Evolutionary conservation across 2,797 vertebrate genomes (phyloP).

Genomic region (Heterohyrax brucei): DNA sequence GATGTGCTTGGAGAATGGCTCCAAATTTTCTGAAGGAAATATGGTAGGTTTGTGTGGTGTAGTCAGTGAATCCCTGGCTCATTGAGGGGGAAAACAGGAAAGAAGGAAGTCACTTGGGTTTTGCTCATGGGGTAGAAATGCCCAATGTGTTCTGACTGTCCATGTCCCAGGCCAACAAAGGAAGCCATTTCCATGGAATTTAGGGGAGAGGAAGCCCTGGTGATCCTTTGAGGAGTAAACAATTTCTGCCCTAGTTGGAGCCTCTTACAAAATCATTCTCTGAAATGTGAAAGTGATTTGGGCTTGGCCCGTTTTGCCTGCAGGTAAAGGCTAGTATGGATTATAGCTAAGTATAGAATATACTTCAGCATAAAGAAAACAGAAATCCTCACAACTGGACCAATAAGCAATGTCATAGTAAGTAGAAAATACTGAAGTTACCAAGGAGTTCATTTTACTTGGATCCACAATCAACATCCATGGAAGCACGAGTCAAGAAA

Average conservation of each 20-base stretch:
- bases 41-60: neutral
- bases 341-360: no score
- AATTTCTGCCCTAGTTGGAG: neutral
- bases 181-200: neutral
- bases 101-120: neutral
- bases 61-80: neutral
- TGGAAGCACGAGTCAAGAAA: no score
- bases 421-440: no score
- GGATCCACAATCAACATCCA: no score
- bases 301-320: neutral
- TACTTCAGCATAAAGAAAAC: no score
- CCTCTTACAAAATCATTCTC: constrained; percentile 9
- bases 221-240: neutral
- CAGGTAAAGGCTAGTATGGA: neutral
- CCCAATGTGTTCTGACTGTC: neutral
- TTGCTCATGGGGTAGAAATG: neutral
- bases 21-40: constrained; percentile 13
- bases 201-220: neutral
- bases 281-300: constrained; percentile 55
- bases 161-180: neutral
- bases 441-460: no score
- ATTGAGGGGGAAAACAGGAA: neutral
- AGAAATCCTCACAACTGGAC: no score
- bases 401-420: no score
- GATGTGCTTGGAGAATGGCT: neutral